Evolutionary conservation across 2,113 vertebrate genomes (phyloP).

Genomic region (Psilopsiagon aurifrons): DNA sequence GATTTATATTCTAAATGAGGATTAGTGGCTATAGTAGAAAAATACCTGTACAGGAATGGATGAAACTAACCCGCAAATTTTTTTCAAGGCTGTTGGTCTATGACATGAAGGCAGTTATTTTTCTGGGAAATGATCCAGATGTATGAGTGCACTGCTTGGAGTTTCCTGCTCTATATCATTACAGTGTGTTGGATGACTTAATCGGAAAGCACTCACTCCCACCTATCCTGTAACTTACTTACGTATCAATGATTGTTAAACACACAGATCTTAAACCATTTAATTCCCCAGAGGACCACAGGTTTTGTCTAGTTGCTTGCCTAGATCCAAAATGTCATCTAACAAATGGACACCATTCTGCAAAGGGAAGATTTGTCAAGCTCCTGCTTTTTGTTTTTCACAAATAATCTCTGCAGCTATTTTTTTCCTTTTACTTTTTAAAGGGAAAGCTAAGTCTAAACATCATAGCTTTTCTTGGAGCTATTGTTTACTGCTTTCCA

Average conservation of each 20-base stretch:
- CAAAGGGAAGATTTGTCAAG: background rate
- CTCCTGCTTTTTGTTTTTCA: background rate
- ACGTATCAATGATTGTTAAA: background rate
- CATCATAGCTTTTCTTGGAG: background rate
- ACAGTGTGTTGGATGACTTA: background rate
- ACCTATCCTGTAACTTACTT: background rate
- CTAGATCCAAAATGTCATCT: background rate
- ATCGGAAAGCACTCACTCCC: background rate
- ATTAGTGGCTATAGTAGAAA: background rate
- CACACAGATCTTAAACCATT: background rate
- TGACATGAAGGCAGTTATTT: background rate
- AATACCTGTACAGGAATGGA: background rate
- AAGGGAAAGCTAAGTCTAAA: background rate
- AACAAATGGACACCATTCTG: background rate
- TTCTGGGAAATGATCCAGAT: slow-evolving; percentile 5
- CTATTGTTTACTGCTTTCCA: background rate
- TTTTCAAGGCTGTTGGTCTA: background rate
- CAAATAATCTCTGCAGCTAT: background rate
- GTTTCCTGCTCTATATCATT: background rate
- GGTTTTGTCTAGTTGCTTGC: background rate
- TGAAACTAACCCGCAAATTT: background rate
- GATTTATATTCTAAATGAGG: background rate
- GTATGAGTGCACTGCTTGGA: background rate
- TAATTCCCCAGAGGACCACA: background rate
- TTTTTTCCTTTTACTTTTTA: background rate